Percentiles rank a stretch among this genome's conserved stretches.
These are phyloP conservation scores for Drosophila santomea DNA, from an alignment of 1,140 invertebrate genomes.

Conservation along the genomic window DNA sequence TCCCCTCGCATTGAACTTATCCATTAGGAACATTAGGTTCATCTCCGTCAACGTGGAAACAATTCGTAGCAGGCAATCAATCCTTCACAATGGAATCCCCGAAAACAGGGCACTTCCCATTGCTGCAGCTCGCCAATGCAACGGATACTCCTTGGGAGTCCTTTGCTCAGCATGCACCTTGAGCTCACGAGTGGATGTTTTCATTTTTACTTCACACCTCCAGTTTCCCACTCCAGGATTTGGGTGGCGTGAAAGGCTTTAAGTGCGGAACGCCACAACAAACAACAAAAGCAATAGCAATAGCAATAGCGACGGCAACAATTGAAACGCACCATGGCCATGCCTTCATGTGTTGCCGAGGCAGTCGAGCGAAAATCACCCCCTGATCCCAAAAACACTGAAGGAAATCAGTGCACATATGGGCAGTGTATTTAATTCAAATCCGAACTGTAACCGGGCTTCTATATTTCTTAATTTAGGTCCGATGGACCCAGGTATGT, in stretches of 20 bases:
- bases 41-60: slow-evolving; percentile 40
- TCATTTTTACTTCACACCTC: slow-evolving; percentile 54
- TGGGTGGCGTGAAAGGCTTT: slow-evolving; percentile 66
- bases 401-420: background rate
- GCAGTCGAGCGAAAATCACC: slow-evolving; percentile 62
- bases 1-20: slow-evolving; percentile 1
- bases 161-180: slow-evolving; percentile 50
- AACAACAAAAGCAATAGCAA: slow-evolving; percentile 51
- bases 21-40: slow-evolving; percentile 23
- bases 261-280: slow-evolving; percentile 67
- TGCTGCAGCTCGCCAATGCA: slow-evolving; percentile 39
- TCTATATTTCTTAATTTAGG: no score
- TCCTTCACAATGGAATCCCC: slow-evolving; percentile 39
- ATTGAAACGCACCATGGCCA: slow-evolving; percentile 44
- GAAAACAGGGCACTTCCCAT: slow-evolving; percentile 34
- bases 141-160: slow-evolving; percentile 28
- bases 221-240: slow-evolving; percentile 23
- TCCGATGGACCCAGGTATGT: no score
- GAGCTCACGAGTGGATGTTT: slow-evolving; percentile 53
- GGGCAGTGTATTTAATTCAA: no score
- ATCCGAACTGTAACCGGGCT: no score
- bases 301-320: slow-evolving; percentile 48
- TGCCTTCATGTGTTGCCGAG: slow-evolving; percentile 59
- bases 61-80: slow-evolving; percentile 54
- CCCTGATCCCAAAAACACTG: slow-evolving; percentile 28